phyloP scores from a whole-genome alignment of 2,113 vertebrate species.

The Ciconia maguari region DNA sequence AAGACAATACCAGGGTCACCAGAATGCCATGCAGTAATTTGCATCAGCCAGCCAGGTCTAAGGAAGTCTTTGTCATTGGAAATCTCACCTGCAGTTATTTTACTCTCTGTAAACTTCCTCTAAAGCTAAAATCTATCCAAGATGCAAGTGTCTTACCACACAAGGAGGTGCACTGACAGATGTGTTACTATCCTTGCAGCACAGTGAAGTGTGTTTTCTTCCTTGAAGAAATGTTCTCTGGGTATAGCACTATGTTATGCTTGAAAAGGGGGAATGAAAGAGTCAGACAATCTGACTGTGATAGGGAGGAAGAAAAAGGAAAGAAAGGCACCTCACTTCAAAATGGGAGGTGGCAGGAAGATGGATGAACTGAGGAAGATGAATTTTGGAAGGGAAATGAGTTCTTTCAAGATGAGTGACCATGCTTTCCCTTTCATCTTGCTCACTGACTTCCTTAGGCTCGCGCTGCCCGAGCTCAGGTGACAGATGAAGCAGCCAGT shows the following conservation, averaged over 20 bases:
- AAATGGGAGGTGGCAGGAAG: slow-evolving; percentile 51
- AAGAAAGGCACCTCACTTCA: slow-evolving; percentile 8
- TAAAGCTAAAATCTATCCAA: neutral
- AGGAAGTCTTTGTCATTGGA: neutral
- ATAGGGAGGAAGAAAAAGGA: neutral
- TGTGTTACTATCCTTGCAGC: neutral
- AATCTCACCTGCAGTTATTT: neutral
- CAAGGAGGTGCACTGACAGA: neutral
- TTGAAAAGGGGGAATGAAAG: slow-evolving; percentile 3
- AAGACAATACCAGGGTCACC: neutral
- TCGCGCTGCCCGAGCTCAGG: neutral
- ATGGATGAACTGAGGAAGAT: slow-evolving; percentile 36
- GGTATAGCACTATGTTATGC: neutral
- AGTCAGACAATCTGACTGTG: neutral
- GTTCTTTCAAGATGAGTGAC: slow-evolving; percentile 58
- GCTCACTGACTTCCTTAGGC: slow-evolving; percentile 32
- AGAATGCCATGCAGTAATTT: neutral
- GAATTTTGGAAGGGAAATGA: slow-evolving; percentile 45
- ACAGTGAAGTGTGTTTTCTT: neutral
- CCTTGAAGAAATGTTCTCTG: neutral
- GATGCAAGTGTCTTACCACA: neutral
- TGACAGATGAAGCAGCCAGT: neutral
- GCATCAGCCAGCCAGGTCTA: neutral
- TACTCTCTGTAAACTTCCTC: neutral
- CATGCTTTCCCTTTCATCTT: slow-evolving; percentile 59